Base-by-base conservation (phyloP, 2,888 invertebrate species). In the Idaea dimidiata region DNA sequence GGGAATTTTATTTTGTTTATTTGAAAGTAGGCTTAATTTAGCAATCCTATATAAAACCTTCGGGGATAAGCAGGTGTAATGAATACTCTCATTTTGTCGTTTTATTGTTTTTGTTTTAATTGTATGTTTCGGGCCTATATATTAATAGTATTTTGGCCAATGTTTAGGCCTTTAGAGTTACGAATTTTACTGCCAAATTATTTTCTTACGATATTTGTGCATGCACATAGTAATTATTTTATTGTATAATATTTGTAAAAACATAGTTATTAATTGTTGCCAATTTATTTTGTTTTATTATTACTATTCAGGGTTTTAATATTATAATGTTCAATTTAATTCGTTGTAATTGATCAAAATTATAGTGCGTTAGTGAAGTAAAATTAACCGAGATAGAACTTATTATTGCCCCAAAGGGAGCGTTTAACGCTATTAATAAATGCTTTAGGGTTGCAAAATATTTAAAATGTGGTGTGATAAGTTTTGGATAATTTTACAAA, bases 101-200 rank as follows among this genome's bases (percentile, higher is more conserved):
- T 89, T 88, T 89, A 87, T 84, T 89, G 82, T 88, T 90, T 24
- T 91, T 88, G 81, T 89, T 91, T 73, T 89, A 85, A 85, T 84
- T 87, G 85, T 87, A 89, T 86, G 87, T 89, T 88, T 86, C 72
- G 82, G 91, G 91, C 91, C 91, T 91, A 91, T 89, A 87, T 89
- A 86, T 87, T 82, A 89, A 84, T 91, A 92, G 89, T 91, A 89
- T 91, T 91, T 90, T 88, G 91, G 91, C 90, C 91, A 86, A 86
- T 88, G 84, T 88, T 72, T 87, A 85, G 91, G 91, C 91, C 91
- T 90, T 89, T 91, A 91, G 89, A 86, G 78, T 88, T 91, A 92
- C 89, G 91, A 91, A 91, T 91, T 90, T 92, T 92, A 92, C 92
- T 92, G 92, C 92, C 92, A 92, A 92, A 91, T 92, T 92, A 90